Evolutionary conservation across 2,888 invertebrate species (phyloP), one percentile per base, ranked within the genome.

Genomic region (Plutella xylostella): DNA sequence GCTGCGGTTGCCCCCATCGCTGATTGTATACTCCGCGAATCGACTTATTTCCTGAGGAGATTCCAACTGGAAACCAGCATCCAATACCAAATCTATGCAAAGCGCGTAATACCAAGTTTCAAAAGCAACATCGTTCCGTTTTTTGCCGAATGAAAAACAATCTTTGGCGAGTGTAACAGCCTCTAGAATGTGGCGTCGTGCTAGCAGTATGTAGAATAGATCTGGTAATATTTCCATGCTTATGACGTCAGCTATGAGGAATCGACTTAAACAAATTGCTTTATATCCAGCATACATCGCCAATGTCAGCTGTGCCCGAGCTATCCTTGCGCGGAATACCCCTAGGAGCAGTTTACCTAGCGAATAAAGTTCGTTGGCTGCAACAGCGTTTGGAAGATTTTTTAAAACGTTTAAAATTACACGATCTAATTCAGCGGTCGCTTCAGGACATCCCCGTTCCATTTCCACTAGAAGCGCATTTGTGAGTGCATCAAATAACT

Each of bases 81-180:
- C 87, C 31, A 88, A 56, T 42, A 86, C 70, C 53, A 88, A 58
- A 44, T 88, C 87, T 45, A 88, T 71, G 49, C 86, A 86, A 28
- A 88, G 69, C 0, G 87, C 85, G 52, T 86, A 85, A 54, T 88
- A 89, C 80, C 86, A 86, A 9, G 71, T 74, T 55, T 80, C 75
- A 48, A 63, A 64, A 40, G 68, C 70, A 42, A 65, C 56, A 12
- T 69, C 61, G 37, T 56, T 47, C 45, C 61, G 55, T 45, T 55
- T 60, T 47, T 66, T 57, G 12, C 56, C 55, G 45, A 76, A 53
- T 22, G 58, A 56, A 42, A 71, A 55, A 15, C 80, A 55, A 46
- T 83, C 60, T 37, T 69, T 65, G 30, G 79, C 55, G 30, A 87
- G 57, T 46, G 85, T 83, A 12, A 87, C 61, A 3, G 86, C 78